phyloP scores from a whole-genome alignment of 2,888 invertebrate species.

The Microctonus hyperodae region DNA sequence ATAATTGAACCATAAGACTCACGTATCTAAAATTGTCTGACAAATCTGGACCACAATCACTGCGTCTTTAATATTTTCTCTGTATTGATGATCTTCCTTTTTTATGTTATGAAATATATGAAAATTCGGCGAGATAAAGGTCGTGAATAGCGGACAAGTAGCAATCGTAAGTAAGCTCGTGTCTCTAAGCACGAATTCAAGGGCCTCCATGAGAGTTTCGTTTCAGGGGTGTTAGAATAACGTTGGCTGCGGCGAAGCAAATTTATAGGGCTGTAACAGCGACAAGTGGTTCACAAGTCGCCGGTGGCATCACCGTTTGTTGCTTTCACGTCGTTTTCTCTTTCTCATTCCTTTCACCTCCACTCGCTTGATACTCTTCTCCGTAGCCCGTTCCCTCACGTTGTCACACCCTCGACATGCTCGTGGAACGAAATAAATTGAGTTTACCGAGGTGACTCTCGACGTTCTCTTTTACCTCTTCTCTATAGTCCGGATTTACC shows the following conservation, averaged over 20 bases:
- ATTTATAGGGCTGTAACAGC: slow-evolving; percentile 71
- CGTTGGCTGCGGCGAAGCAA: slow-evolving; percentile 41
- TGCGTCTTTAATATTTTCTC: too few species aligned
- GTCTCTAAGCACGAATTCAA: slow-evolving; percentile 49
- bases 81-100: neutral
- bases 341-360: slow-evolving; percentile 17
- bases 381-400: slow-evolving; percentile 51
- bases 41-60: too few species aligned
- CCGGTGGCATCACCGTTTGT: slow-evolving; percentile 69
- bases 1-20: too few species aligned
- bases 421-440: slow-evolving; percentile 60
- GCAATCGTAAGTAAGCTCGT: slow-evolving; percentile 50
- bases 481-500: slow-evolving; percentile 34
- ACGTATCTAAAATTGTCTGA: too few species aligned
- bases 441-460: slow-evolving; percentile 51
- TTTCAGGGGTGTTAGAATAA: slow-evolving; percentile 31
- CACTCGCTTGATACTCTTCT: slow-evolving; percentile 10
- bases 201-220: slow-evolving; percentile 39
- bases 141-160: slow-evolving; percentile 13
- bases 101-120: neutral
- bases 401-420: slow-evolving; percentile 53
- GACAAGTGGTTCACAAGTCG: slow-evolving; percentile 71
- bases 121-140: neutral
- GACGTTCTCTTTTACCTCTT: slow-evolving; percentile 31
- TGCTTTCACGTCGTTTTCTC: slow-evolving; percentile 52